Conservation (phyloP, 2,797 vertebrate genomes). For the Mus caroli region DNA sequence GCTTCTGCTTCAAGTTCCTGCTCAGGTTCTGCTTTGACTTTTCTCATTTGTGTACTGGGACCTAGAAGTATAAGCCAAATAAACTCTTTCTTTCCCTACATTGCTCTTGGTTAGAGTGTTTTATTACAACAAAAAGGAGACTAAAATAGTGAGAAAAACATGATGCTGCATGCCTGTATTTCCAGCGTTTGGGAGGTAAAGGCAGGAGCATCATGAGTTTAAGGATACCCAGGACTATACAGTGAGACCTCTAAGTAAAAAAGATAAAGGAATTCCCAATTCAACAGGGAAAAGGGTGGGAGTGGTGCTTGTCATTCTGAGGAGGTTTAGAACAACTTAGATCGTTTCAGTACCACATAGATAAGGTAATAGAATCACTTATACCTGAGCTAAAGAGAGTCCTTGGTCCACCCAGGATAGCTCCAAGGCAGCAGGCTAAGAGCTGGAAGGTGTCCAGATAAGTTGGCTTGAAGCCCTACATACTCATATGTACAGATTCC, state of each 20-base stretch:
- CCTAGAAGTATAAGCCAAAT: not conserved
- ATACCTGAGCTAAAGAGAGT: not conserved
- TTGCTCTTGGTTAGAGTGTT: not conserved
- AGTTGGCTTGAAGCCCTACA: not conserved
- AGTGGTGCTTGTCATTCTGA: not conserved
- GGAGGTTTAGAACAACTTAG: not conserved
- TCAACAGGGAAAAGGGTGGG: not conserved
- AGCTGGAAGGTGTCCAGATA: not conserved
- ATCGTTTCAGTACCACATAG: not conserved
- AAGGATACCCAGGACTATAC: not conserved
- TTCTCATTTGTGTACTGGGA: not conserved
- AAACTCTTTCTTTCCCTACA: not conserved
- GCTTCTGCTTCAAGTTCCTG: not conserved
- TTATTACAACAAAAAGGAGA: not conserved
- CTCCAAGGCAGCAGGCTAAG: not conserved
- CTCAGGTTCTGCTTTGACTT: not conserved
- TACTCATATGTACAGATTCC: not conserved
- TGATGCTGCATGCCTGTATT: not conserved
- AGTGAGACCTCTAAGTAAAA: not conserved
- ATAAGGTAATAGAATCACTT: not conserved
- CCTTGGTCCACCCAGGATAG: too few species aligned
- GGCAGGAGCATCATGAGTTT: not conserved
- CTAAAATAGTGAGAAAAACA: not conserved
- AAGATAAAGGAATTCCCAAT: too few species aligned
- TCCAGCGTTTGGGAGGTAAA: not conserved